Base-by-base conservation (phyloP, 2,113 vertebrate genomes). In the Elachura formosa region DNA sequence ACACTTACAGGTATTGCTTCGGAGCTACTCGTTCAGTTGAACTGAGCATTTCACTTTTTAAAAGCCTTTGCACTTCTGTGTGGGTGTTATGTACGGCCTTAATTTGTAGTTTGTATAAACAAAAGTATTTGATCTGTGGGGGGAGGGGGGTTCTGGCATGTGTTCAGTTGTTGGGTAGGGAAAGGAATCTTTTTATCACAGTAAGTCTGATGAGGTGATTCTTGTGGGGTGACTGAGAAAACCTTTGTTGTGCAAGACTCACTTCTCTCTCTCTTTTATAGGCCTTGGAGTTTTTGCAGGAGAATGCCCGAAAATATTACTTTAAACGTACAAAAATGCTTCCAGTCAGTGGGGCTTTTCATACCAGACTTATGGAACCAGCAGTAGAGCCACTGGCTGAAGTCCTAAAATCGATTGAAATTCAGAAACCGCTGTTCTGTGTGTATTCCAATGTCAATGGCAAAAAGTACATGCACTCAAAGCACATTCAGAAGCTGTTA, bases 311-410 rank as follows among this genome's bases (percentile, higher is more conserved):
- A 21, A 97, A 71, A 87, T 98, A 98, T 6, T 84, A 98, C 25
- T 99, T 99, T 84, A 69, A 68, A 3, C 98, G 98, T 84, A 92
- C 98, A 38, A 98, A 96, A 79, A 93, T 97, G 91, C 96, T 99
- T 46, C 98, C 98, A 0, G 99, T 99, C 17, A 99, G 99, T 12
- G 99, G 99, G 0, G 99, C 98, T 33, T 99, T 99, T 92, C 99
- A 99, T 77, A 99, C 99, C 0, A 91, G 97, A 20, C 98, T 99
- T 78, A 99, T 99, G 99, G 95, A 97, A 90, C 94, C 98, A 0
- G 99, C 99, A 0, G 41, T 96, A 29, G 97, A 98, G 71, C 98
- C 98, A 2, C 79, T 99, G 89, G 89, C 93, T 6, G 97, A 98
- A 15, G 98, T 97, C 25, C 97, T 99, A 18, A 96, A 96, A 55